Evolutionary conservation across 2,797 vertebrate genomes (phyloP).

Genomic region (Rhinatrema bivittatum): DNA sequence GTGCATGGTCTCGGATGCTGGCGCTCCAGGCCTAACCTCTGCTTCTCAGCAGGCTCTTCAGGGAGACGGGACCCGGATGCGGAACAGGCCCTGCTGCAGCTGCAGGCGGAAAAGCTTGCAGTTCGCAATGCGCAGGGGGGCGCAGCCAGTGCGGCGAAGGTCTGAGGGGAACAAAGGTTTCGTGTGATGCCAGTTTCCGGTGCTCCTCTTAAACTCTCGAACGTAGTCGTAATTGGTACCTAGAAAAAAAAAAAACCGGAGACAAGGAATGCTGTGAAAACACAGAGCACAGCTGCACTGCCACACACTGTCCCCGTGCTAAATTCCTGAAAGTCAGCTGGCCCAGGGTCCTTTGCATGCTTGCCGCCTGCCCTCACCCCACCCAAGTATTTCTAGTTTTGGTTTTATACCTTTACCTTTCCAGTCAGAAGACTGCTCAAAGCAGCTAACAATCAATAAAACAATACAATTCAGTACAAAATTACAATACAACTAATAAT

Average conservation of each 20-base stretch:
- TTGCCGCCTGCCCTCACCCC: no score
- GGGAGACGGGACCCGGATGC: slow-evolving; percentile 69
- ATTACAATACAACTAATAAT: no score
- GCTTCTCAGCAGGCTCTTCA: slow-evolving; percentile 25
- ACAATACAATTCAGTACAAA: no score
- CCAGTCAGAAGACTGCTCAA: no score
- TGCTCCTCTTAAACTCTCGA: slow-evolving; percentile 89
- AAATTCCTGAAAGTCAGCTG: no score
- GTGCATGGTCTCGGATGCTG: slow-evolving; percentile 18
- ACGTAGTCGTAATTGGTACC: slow-evolving; percentile 93
- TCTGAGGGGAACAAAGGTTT: slow-evolving; percentile 77
- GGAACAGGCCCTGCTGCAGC: slow-evolving; percentile 85
- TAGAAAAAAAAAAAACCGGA: slow-evolving; percentile 30
- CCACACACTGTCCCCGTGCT: no score
- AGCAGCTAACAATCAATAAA: no score
- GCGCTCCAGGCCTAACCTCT: slow-evolving; percentile 19
- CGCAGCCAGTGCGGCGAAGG: slow-evolving; percentile 82
- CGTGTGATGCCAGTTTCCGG: slow-evolving; percentile 89
- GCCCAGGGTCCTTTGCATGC: no score
- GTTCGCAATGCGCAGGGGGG: slow-evolving; percentile 86
- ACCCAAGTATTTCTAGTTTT: no score
- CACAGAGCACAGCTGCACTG: no score
- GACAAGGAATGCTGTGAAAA: no score
- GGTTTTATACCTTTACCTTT: no score
- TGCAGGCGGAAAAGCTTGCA: slow-evolving; percentile 94